Evolutionary conservation across 2,888 invertebrate genomes (phyloP), one percentile per base, ranked within the genome.

Genomic region (Meiosimyza platycephala): DNA sequence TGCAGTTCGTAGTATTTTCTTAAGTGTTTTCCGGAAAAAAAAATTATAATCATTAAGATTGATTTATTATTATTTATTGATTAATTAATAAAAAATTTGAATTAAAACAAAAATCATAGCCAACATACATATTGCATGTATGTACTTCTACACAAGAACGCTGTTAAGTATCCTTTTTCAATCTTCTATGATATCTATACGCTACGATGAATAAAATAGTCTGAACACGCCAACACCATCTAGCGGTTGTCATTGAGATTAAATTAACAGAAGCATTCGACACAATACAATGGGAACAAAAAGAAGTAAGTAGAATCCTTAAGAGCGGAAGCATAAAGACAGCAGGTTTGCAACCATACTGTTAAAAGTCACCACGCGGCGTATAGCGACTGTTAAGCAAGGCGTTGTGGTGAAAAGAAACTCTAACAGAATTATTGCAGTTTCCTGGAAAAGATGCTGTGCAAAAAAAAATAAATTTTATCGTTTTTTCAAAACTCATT

Each of bases 191-290:
- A 40, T 40, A 40, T 40, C 6, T 9, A 40, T 40, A 9, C 40
- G 9, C 40, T 9, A 40, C 9, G 40, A 9, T 9, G 40, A 40
- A 9, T 9, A 40, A 40, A 40, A 40, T 40, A 9, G 40, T 9
- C 6, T 40, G 40, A 40, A 22, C 47, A 59, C 76, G 75, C 74
- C 75, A 84, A 80, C 83, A 82, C 85, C 86, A 86, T 79, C 86
- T 86, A 79, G 82, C 82, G 86, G 82, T 79, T 79, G 79, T 79
- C 76, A 80, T 72, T 71, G 72, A 81, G 81, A 86, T 85, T 83
- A 84, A 84, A 82, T 83, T 83, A 85, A 83, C 79, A 77, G 76
- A 76, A 81, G 81, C 76, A 47, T 15, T 51, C 16, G 74, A 71
- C 66, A 55, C 54, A 66, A 75, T 71, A 28, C 40, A 40, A 22